Evolutionary conservation across 2,888 invertebrate species (phyloP).

Genomic region (Orthosia incerta): DNA sequence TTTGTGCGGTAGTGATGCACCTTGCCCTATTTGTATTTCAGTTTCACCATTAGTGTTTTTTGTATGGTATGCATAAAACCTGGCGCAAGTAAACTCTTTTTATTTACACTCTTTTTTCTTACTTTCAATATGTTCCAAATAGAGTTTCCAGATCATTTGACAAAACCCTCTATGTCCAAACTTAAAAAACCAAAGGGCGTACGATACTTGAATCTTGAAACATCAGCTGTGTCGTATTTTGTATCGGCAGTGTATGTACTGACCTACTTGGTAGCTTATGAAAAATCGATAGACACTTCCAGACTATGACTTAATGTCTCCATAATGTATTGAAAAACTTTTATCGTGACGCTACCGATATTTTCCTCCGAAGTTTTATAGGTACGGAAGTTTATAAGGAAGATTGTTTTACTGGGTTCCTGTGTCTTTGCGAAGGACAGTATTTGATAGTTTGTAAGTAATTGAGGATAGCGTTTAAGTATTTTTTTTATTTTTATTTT

Average conservation of each 20-base stretch:
- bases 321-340: conserved; percentile 49
- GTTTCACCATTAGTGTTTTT: no score
- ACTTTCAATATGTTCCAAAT: no score
- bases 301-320: conserved; percentile 40
- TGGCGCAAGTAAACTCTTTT: no score
- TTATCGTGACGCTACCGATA: conserved; percentile 22
- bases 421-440: neutral
- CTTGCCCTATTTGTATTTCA: no score
- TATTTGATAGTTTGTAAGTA: no score
- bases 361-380: conserved; percentile 28
- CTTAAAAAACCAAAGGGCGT: neutral
- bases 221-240: conserved; percentile 35
- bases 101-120: no score
- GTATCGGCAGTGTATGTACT: conserved; percentile 16
- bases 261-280: conserved; percentile 36
- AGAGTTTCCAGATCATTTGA: no score
- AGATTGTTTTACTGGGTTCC: conserved; percentile 6
- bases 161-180: no score
- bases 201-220: neutral
- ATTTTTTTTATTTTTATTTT: no score
- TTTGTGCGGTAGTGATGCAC: no score
- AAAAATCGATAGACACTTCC: conserved; percentile 39
- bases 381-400: conserved; percentile 1
- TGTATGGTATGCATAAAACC: no score
- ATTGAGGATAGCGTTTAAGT: no score